Percentiles rank a stretch among this genome's conserved stretches.
These are phyloP conservation scores for Eurytoma adleriae DNA, from an alignment of 2,888 invertebrate species.

Conservation along the genomic window DNA sequence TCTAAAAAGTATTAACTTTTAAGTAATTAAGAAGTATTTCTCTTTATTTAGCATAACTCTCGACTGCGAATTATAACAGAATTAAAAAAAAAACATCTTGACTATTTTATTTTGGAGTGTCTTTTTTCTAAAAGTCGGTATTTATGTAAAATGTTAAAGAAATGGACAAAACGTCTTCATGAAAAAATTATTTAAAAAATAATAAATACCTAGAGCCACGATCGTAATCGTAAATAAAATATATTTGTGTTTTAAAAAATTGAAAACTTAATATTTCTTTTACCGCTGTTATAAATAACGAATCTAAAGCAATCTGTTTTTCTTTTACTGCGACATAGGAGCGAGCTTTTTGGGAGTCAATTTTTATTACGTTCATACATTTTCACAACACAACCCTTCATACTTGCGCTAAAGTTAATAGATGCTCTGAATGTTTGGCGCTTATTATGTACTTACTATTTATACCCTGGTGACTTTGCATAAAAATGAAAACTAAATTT, in stretches of 20 bases:
- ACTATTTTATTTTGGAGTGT: too few relatives aligned
- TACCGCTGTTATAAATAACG: constrained; percentile 1
- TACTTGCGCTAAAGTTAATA: constrained; percentile 68
- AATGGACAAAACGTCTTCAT: too few relatives aligned
- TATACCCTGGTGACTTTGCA: constrained; percentile 42
- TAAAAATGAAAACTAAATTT: constrained; percentile 40
- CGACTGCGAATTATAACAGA: too few relatives aligned
- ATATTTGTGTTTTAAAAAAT: neutral
- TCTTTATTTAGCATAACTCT: too few relatives aligned
- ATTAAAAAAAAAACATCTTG: too few relatives aligned
- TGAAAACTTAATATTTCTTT: neutral
- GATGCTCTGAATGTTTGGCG: constrained; percentile 64
- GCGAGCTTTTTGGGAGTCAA: constrained; percentile 61
- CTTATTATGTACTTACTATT: constrained; percentile 45
- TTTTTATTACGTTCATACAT: constrained; percentile 39
- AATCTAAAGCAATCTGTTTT: constrained; percentile 30
- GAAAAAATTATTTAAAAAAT: too few relatives aligned
- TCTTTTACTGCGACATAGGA: constrained; percentile 63
- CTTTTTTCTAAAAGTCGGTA: too few relatives aligned
- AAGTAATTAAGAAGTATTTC: too few relatives aligned
- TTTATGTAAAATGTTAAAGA: too few relatives aligned
- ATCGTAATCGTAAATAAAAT: too few relatives aligned
- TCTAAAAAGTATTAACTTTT: too few relatives aligned
- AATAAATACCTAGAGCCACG: too few relatives aligned
- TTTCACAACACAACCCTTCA: constrained; percentile 32